A percentile compares a stretch with the other conserved stretches of the same genome.
Conservation (phyloP, 2,113 vertebrate genomes). For the Hippoglossus stenolepis region DNA sequence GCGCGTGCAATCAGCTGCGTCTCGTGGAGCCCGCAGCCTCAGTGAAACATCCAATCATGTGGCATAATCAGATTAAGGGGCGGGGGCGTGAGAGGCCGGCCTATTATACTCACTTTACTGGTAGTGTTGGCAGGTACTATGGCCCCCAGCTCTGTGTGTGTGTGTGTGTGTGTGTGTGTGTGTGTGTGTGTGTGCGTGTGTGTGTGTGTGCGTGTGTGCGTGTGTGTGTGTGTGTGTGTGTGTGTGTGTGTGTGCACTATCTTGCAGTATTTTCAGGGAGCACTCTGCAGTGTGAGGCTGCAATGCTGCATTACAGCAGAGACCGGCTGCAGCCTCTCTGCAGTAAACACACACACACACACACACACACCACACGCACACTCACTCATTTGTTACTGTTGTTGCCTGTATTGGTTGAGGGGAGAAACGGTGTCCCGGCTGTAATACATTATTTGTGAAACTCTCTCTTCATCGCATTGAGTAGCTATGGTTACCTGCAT, state of each 20-base stretch:
- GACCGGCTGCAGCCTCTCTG: conserved; percentile 65
- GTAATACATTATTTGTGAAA: conserved; percentile 27
- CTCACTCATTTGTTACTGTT: background rate
- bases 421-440: background rate
- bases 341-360: conserved; percentile 45
- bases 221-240: conserved; percentile 15
- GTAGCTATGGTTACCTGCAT: conserved; percentile 7
- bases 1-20: conserved; percentile 10
- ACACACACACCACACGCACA: conserved; percentile 22
- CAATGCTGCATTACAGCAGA: conserved; percentile 70
- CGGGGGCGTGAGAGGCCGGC: conserved; percentile 40
- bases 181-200: conserved; percentile 14
- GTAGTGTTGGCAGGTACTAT: conserved; percentile 21
- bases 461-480: background rate
- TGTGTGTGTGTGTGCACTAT: background rate
- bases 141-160: conserved; percentile 16
- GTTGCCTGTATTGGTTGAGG: background rate
- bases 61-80: conserved; percentile 63
- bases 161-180: conserved; percentile 2
- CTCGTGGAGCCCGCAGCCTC: background rate
- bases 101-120: conserved; percentile 53
- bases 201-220: background rate
- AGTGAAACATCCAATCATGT: conserved; percentile 59
- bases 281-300: conserved; percentile 39
- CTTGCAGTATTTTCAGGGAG: conserved; percentile 47